Evolutionary conservation across 2,888 invertebrate genomes (phyloP), one percentile per base, ranked within the genome.

Genomic region (Rhagium mordax): DNA sequence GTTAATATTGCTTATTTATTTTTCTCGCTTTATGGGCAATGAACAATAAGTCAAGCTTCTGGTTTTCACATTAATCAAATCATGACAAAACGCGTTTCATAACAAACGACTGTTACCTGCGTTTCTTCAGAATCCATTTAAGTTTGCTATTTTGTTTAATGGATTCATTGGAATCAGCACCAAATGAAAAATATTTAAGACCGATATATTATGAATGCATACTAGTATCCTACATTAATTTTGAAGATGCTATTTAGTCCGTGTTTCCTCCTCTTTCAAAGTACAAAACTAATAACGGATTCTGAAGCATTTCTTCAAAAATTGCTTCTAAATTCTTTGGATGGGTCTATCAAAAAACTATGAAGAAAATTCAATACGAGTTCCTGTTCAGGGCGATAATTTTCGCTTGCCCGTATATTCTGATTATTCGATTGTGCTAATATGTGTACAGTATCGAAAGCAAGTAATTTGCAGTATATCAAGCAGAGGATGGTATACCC

Each of bases 401-500:
- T 33, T 10, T 33, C 33, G 8, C 8, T 33, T 1, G 33, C 2
- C 13, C 13, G 1, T 33, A 13, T 33, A 2, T 33, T 33, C 13
- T 33, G 33, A 13, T 33, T 33, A 33, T 33, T 33, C 33, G 33
- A 33, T 33, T 33, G 33, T 10, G 33, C 10, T 33, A 33, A 33
- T 33, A 10, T 33, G 33, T 27, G 62, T 60, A 49, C 61, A 49
- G 21, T 27, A 71, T 59, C 67, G 71, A 71, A 60, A 60, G 74
- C 55, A 74, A 74, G 79, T 80, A 83, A 83, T 83, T 83, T 83
- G 83, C 83, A 83, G 81, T 83, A 83, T 82, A 83, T 83, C 83
- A 83, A 81, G 74, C 15, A 29, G 55, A 47, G 55, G 66, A 66
- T 24, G 55, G 13, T 66, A 29, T 60, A 71, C n/a, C n/a, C 60